Percentiles rank a stretch among this genome's conserved stretches.
Evolutionary conservation across 1,140 invertebrate species (phyloP).

Genomic region (Drosophila sproati): DNA sequence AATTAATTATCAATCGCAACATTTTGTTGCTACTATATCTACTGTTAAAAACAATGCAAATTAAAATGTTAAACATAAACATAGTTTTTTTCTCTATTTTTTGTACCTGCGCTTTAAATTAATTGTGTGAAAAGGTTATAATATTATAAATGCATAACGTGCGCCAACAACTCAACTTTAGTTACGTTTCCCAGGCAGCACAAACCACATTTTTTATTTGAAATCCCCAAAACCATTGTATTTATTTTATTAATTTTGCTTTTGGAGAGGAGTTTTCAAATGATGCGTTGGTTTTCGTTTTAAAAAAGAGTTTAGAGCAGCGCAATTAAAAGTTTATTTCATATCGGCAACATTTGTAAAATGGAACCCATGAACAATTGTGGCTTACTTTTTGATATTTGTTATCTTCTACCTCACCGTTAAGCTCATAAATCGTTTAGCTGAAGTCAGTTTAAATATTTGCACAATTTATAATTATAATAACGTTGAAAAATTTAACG

Average conservation of each 20-base stretch:
- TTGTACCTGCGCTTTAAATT: constrained; percentile 41
- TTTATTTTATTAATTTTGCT: constrained; percentile 39
- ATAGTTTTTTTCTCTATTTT: constrained; percentile 8
- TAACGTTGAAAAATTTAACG: constrained; percentile 37
- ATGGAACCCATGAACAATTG: constrained; percentile 40
- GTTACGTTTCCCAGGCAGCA: constrained; percentile 48
- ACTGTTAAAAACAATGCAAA: constrained; percentile 36
- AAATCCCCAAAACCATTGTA: constrained; percentile 63
- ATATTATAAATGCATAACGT: constrained; percentile 68
- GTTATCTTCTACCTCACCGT: background rate
- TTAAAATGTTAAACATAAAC: constrained; percentile 67
- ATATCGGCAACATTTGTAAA: constrained; percentile 54
- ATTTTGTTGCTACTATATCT: background rate
- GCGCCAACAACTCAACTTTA: constrained; percentile 41
- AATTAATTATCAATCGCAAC: constrained; percentile 39
- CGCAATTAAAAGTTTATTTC: constrained; percentile 67
- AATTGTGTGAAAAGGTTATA: constrained; percentile 71
- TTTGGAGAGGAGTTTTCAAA: constrained; percentile 48
- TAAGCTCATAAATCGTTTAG: constrained; percentile 34
- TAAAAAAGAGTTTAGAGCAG: constrained; percentile 17
- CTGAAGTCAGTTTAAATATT: constrained; percentile 40
- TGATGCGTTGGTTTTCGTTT: constrained; percentile 22
- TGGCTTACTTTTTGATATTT: constrained; percentile 20
- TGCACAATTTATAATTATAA: constrained; percentile 46
- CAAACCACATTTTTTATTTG: constrained; percentile 57